Conservation (phyloP, 2,113 vertebrate species). For the Thinocorus orbignyianus region DNA sequence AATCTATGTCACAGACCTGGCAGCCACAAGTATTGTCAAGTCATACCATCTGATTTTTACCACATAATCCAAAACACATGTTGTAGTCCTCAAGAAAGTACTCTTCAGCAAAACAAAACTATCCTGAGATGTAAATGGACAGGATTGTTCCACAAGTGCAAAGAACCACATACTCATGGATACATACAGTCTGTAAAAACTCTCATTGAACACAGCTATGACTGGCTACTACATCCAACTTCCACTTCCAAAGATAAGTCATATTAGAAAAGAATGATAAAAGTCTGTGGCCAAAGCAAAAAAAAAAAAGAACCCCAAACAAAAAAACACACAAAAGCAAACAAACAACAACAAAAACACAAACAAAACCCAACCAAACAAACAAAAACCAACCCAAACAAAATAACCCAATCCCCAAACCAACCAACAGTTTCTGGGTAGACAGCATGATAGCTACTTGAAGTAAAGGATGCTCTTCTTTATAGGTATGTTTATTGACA, state of each 20-base stretch:
- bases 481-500: neutral
- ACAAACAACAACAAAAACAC: too few relatives aligned
- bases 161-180: neutral
- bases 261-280: neutral
- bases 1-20: neutral
- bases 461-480: neutral
- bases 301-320: neutral
- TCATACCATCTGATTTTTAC: neutral
- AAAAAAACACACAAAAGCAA: too few relatives aligned
- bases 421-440: neutral
- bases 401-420: too few relatives aligned
- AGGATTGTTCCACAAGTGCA: neutral
- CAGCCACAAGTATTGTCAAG: neutral
- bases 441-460: neutral
- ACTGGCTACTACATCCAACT: neutral
- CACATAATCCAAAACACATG: neutral
- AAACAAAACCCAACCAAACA: too few relatives aligned
- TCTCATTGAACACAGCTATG: neutral
- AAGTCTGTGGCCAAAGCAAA: neutral
- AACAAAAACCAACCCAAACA: too few relatives aligned
- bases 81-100: neutral
- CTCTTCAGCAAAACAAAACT: neutral
- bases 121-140: neutral
- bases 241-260: neutral
- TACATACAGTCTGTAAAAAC: neutral